Conservation (phyloP, 2,113 vertebrate genomes). For the Oryzias melastigma region DNA sequence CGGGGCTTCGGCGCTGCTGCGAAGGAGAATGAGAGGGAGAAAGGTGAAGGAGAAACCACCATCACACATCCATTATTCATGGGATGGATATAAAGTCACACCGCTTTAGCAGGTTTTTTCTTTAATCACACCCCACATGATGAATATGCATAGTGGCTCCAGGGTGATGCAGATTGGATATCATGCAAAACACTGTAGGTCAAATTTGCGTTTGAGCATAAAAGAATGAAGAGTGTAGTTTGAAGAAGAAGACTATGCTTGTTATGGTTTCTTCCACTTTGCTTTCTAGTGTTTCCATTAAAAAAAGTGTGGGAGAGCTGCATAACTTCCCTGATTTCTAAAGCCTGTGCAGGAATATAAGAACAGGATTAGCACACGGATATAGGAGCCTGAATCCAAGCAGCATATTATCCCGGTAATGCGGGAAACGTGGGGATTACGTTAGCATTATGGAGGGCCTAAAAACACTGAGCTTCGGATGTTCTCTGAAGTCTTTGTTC, state of each 20-base stretch:
- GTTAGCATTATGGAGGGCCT: constrained; percentile 21
- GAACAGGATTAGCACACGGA: constrained; percentile 49
- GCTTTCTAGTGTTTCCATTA: neutral
- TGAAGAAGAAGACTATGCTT: constrained; percentile 9
- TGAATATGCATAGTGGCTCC: constrained; percentile 71
- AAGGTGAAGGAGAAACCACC: constrained; percentile 66
- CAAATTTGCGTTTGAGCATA: constrained; percentile 36
- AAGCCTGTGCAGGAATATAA: constrained; percentile 34
- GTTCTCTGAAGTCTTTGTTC: constrained; percentile 34
- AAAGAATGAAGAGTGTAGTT: neutral
- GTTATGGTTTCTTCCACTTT: constrained; percentile 10
- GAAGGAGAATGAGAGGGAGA: constrained; percentile 35
- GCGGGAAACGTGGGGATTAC: constrained; percentile 18
- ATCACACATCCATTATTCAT: constrained; percentile 76
- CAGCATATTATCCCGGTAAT: constrained; percentile 31
- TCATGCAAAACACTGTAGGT: constrained; percentile 49
- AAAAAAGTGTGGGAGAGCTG: neutral
- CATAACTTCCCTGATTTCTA: constrained; percentile 32
- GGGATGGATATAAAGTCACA: constrained; percentile 66
- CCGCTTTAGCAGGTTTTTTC: constrained; percentile 65
- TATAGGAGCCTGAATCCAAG: constrained; percentile 25
- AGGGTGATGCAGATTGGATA: constrained; percentile 50
- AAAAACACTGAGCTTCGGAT: constrained; percentile 24
- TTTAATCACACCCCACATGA: constrained; percentile 75
- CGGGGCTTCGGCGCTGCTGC: constrained; percentile 1